Evolutionary conservation across 2,888 invertebrate species (phyloP).

Genomic region (Eupithecia insigniata): DNA sequence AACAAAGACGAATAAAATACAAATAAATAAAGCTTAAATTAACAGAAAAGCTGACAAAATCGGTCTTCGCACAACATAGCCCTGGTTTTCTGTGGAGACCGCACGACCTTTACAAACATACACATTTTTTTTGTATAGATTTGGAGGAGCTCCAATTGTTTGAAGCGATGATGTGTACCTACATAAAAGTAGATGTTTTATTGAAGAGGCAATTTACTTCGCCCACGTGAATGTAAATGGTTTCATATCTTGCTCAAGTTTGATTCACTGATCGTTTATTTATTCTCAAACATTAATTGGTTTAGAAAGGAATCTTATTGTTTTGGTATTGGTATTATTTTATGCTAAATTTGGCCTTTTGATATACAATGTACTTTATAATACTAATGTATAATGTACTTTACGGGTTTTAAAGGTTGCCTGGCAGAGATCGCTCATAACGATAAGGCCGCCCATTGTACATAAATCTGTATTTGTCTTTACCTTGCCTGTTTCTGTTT

Average conservation of each 20-base stretch:
- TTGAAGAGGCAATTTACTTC: conserved; percentile 14
- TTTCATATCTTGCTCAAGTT: background rate
- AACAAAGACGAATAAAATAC: no score
- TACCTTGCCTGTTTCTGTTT: no score
- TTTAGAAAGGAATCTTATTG: background rate
- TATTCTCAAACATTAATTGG: background rate
- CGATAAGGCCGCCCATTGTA: no score
- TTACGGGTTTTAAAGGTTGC: no score
- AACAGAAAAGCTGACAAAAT: no score
- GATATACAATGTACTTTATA: no score
- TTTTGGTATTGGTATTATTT: background rate
- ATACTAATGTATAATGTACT: no score
- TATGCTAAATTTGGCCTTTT: background rate
- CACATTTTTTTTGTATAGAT: background rate
- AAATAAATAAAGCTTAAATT: no score
- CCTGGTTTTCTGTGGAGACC: no score
- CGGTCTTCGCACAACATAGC: no score
- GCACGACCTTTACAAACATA: background rate
- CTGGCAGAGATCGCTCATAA: no score
- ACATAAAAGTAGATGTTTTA: background rate
- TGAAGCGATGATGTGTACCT: background rate
- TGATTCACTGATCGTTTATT: background rate
- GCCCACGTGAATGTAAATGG: conserved; percentile 14
- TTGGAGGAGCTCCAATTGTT: background rate
- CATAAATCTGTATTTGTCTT: no score